Evolutionary conservation across 2,888 invertebrate species (phyloP), one percentile per base, ranked within the genome.

Genomic region (Ophion ventricosus): DNA sequence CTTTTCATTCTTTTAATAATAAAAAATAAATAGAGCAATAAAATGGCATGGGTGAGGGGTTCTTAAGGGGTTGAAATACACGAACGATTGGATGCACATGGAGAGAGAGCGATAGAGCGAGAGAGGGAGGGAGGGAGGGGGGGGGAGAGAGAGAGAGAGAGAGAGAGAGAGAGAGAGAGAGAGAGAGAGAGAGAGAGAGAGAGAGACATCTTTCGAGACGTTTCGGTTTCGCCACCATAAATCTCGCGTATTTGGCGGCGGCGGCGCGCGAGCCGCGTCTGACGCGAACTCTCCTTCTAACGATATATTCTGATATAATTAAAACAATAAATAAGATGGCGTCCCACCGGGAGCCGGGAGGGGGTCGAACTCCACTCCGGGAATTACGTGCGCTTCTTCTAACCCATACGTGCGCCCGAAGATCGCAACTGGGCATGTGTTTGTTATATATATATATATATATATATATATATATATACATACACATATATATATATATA

Each of bases 261-360:
- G 78, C 57, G 57, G 57, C 57, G 57, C 75, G 67, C 82, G 90
- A 90, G 90, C 89, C 89, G 90, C 90, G 86, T 90, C 89, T 91
- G 91, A 92, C 91, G 92, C 80, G 72, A 64, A 61, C 75, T 80
- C 73, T 73, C 77, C 43, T 90, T 93, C 93, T 93, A 93, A 93
- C 93, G 93, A 93, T 93, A 93, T 92, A 93, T 93, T 93, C 92
- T 91, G 92, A 93, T 93, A 93, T 93, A 93, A 93, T 93, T 93
- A 93, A 93, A 93, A 93, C 93, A 93, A 93, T 93, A 93, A 93
- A 93, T 93, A 93, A 93, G 92, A 93, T 93, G 93, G 93, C 92
- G 88, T 91, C 93, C 93, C 88, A 92, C 92, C 90, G 93, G 88
- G 93, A 93, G 89, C 92, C 82, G 84, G 88, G 89, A 92, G 90